Percentiles rank a stretch among this genome's conserved stretches.
Evolutionary conservation across 2,888 invertebrate species (phyloP).

Genomic region (Drosophila mulleri): DNA sequence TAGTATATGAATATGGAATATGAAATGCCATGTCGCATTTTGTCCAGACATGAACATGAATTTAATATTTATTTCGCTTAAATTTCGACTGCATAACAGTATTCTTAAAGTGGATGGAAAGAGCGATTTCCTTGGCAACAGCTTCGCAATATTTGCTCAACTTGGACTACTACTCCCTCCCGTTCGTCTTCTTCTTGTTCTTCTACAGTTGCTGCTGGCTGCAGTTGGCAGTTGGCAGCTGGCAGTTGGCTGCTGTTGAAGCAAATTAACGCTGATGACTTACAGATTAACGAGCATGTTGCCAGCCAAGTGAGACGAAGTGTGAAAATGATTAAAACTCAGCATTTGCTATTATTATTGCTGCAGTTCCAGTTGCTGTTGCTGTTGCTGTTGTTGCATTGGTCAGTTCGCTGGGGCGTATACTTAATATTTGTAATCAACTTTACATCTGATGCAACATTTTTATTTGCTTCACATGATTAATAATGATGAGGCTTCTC

Average conservation of each 20-base stretch:
- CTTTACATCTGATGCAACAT: neutral
- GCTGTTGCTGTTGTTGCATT: slow-evolving; percentile 3
- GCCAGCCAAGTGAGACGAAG: slow-evolving; percentile 60
- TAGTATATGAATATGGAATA: too few species aligned
- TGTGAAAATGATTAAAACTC: slow-evolving; percentile 64
- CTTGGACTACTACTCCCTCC: neutral
- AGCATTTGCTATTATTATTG: slow-evolving; percentile 22
- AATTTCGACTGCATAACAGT: neutral
- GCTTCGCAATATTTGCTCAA: neutral
- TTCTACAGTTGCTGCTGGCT: slow-evolving; percentile 12
- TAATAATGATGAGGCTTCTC: neutral
- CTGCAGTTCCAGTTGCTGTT: neutral
- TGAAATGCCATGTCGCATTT: neutral
- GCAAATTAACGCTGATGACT: slow-evolving; percentile 68
- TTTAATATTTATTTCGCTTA: slow-evolving; percentile 3
- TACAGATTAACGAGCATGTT: slow-evolving; percentile 55
- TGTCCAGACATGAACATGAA: neutral
- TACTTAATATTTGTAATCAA: slow-evolving; percentile 19
- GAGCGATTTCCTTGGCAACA: slow-evolving; percentile 29
- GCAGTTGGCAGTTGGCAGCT: slow-evolving; percentile 19
- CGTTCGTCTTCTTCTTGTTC: neutral
- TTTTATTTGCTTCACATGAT: neutral
- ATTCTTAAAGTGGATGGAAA: neutral
- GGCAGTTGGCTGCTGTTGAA: slow-evolving; percentile 36
- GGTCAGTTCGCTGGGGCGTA: slow-evolving; percentile 33